Base-by-base conservation (phyloP, 1,140 invertebrate species). In the Papilio polyxenes region DNA sequence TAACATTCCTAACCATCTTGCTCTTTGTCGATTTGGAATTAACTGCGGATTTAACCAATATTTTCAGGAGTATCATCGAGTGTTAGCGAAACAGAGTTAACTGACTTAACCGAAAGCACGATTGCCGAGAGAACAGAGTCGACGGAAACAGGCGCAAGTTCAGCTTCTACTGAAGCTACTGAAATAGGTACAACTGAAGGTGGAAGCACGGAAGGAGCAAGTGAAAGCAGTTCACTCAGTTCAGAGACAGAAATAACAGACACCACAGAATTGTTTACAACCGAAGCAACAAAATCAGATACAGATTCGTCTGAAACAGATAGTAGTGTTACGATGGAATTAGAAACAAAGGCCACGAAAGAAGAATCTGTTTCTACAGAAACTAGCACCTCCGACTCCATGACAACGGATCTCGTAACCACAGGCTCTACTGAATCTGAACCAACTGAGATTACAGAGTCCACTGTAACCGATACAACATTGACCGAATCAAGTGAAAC, bases 401-500 rank as follows among this genome's bases (percentile, higher is more conserved):
- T 15, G 3, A 56, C 81, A 3, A 81, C 72, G 75, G 80, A 82
- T 75, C 59, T 31, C 8, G 23, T 65, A 31, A 65, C 65, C 65
- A 72, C 83, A 15, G 77, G 62, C 3, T 59, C 82, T 53, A 84
- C 84, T 11, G 81, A 83, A 49, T 69, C 82, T 74, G 78, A 82
- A 31, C n/a, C 81, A 72, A 85, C 85, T 20, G 83, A 85, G 44
- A 85, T 72, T 15, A 85, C 82, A 10, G 80, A 84, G 13, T 81
- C 62, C 44, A 62, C 20, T 76, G 56, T 20, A 62, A 80, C 82
- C n/a, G 82, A 78, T 15, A 75, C 81, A 51, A 75, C 82, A 59
- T 75, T 82, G 82, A 81, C 82, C 37, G 83, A 51, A 23, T 77
- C 74, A 31, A 83, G 81, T 20, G 80, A 77, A 76, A 23, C 81